A percentile compares a stretch with the other conserved stretches of the same genome.
Evolutionary conservation across 2,888 invertebrate genomes (phyloP).

Genomic region (Rotaria sp.): DNA sequence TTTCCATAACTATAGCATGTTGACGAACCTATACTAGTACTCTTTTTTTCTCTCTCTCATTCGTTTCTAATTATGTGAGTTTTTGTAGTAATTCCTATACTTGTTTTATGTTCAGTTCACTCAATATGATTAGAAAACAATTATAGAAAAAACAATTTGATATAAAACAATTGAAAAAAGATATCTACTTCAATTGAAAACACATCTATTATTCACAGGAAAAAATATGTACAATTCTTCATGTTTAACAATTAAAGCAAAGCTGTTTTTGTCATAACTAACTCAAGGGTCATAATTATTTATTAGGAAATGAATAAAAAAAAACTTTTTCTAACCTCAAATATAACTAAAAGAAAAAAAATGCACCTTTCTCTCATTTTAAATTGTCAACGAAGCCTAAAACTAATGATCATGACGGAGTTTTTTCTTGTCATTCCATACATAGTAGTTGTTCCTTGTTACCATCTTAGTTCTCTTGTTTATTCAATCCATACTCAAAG

Average conservation of each 20-base stretch:
- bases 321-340: background rate
- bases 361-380: background rate
- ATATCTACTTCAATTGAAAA: too few relatives aligned
- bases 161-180: too few relatives aligned
- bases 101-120: background rate
- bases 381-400: background rate
- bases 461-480: background rate
- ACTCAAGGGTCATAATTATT: too few relatives aligned
- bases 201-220: too few relatives aligned
- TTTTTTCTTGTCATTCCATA: background rate
- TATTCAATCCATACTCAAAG: background rate
- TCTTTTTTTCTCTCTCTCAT: background rate
- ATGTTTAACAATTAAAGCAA: too few relatives aligned
- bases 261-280: too few relatives aligned
- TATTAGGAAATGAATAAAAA: too few relatives aligned
- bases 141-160: too few relatives aligned
- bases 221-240: too few relatives aligned
- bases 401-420: background rate
- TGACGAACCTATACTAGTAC: background rate
- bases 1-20: background rate
- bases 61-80: background rate
- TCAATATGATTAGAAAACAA: background rate
- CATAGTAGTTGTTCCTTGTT: background rate
- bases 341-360: background rate
- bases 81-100: background rate